Evolutionary conservation across 2,888 invertebrate species (phyloP).

Genomic region (Bombylius discolor): DNA sequence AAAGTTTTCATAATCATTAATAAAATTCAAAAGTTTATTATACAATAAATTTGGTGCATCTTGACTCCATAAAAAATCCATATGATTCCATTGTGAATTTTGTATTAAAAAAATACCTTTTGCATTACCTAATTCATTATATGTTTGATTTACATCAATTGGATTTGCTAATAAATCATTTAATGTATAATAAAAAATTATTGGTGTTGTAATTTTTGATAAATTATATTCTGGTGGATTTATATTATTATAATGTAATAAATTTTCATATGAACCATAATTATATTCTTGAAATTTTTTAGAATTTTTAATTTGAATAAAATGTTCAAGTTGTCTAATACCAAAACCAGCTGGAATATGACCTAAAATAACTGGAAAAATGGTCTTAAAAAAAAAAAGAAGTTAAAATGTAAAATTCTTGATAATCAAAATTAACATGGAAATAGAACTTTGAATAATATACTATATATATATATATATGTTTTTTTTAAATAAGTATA

Average conservation of each 20-base stretch:
- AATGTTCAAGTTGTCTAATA: conserved; percentile 36
- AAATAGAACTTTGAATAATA: too few relatives aligned
- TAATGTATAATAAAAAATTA: conserved; percentile 43
- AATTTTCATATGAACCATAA: conserved; percentile 37
- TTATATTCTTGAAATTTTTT: conserved; percentile 38
- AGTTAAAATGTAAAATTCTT: too few relatives aligned
- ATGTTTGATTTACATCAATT: conserved; percentile 42
- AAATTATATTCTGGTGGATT: conserved; percentile 44
- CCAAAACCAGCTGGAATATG: conserved; percentile 38
- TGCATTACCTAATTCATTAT: conserved; percentile 40
- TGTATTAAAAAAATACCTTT: conserved; percentile 44
- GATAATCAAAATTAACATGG: too few relatives aligned
- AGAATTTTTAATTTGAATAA: conserved; percentile 33
- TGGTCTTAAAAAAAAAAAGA: conserved; percentile 23
- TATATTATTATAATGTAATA: conserved; percentile 37
- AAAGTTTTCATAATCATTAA: too few relatives aligned
- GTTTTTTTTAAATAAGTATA: not conserved
- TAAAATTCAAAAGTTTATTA: too few relatives aligned
- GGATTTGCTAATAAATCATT: conserved; percentile 53
- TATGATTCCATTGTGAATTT: conserved; percentile 41
- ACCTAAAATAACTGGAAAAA: conserved; percentile 36
- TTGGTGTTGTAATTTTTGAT: conserved; percentile 39
- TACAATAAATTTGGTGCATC: too few relatives aligned
- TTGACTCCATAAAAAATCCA: conserved; percentile 41
- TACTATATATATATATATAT: conserved; percentile 1